Evolutionary conservation across 2,797 vertebrate species (phyloP).

Genomic region (Bryconaethiops microstoma): DNA sequence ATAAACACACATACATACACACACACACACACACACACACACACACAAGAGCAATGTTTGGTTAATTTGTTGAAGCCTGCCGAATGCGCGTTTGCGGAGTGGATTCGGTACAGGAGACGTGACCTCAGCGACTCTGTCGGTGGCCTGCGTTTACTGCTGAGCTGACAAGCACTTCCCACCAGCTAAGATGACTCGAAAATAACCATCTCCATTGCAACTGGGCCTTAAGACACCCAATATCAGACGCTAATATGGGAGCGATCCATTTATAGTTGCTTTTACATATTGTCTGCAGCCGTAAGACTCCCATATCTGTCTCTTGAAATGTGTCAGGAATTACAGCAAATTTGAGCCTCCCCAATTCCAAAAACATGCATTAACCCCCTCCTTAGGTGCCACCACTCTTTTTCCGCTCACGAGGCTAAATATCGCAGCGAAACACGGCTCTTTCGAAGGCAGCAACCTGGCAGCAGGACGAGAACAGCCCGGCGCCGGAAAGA

Average conservation of each 20-base stretch:
- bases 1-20: slow-evolving; percentile 42
- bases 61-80: slow-evolving; percentile 42
- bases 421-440: slow-evolving; percentile 81
- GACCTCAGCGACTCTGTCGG: slow-evolving; percentile 10
- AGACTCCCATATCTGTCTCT: slow-evolving; percentile 80
- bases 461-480: slow-evolving; percentile 82
- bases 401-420: slow-evolving; percentile 70
- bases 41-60: slow-evolving; percentile 21
- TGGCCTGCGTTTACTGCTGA: slow-evolving; percentile 12
- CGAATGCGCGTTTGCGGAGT: slow-evolving; percentile 27
- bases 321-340: slow-evolving; percentile 83
- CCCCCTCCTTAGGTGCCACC: slow-evolving; percentile 77
- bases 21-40: neutral
- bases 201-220: slow-evolving; percentile 61
- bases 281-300: slow-evolving; percentile 78
- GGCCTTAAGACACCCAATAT: slow-evolving; percentile 72
- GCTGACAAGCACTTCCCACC: neutral
- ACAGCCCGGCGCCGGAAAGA: slow-evolving; percentile 77
- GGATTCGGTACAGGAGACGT: slow-evolving; percentile 2
- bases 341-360: slow-evolving; percentile 59
- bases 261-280: slow-evolving; percentile 74
- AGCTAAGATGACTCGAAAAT: slow-evolving; percentile 61
- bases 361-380: slow-evolving; percentile 85
- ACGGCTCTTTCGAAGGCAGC: slow-evolving; percentile 76
- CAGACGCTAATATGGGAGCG: slow-evolving; percentile 65